Conservation (phyloP, 1,140 invertebrate genomes). For the Cylas formicarius region DNA sequence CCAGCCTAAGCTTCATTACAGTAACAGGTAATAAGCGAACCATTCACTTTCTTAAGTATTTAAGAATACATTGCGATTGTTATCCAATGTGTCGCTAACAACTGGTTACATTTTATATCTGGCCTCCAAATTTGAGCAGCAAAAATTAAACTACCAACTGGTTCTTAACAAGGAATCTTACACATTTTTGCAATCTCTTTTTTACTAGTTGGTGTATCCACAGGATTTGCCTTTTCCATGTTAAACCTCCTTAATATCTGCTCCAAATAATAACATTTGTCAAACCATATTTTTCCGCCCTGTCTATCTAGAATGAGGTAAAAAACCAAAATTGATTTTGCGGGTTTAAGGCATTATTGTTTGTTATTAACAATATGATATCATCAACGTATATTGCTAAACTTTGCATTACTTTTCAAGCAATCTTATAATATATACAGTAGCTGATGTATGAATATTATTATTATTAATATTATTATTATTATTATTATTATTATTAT, state of each 20-base stretch:
- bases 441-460: no score
- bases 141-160: slow-evolving; percentile 1
- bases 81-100: neutral
- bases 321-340: no score
- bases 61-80: slow-evolving; percentile 1
- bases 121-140: neutral
- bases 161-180: neutral
- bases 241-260: slow-evolving; percentile 1
- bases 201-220: neutral
- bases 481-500: no score
- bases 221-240: slow-evolving; percentile 1
- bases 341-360: no score
- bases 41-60: neutral
- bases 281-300: no score
- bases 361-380: no score
- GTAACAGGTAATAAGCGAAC: neutral
- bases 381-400: no score
- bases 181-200: neutral
- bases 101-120: slow-evolving; percentile 2
- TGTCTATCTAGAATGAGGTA: no score
- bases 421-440: no score
- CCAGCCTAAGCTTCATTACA: neutral
- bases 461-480: no score
- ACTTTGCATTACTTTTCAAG: no score
- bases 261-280: neutral